Conservation (phyloP, 2,797 vertebrate genomes). For the Sebastolobus alascanus region DNA sequence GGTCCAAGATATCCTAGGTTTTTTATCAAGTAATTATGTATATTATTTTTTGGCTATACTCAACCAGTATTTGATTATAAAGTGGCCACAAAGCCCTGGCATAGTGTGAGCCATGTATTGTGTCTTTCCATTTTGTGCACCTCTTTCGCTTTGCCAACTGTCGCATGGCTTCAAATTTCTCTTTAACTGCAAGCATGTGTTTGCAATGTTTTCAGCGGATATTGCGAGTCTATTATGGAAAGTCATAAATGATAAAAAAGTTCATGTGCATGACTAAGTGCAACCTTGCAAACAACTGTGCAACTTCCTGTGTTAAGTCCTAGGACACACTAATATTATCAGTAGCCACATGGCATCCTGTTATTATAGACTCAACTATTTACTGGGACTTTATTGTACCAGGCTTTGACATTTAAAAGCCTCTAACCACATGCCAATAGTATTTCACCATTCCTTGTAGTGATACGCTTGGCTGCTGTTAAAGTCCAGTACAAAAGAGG, state of each 20-base stretch:
- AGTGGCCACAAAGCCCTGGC: background rate
- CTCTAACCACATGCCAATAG: slow-evolving; percentile 25
- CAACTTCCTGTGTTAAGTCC: slow-evolving; percentile 38
- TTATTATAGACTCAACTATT: slow-evolving; percentile 30
- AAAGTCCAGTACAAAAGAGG: background rate
- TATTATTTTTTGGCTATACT: background rate
- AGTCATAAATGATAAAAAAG: slow-evolving; percentile 56
- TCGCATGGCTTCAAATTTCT: slow-evolving; percentile 58
- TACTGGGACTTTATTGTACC: slow-evolving; percentile 22
- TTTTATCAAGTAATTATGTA: background rate
- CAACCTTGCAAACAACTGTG: slow-evolving; percentile 53
- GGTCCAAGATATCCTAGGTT: background rate
- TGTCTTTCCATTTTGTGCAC: slow-evolving; percentile 24
- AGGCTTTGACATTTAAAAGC: slow-evolving; percentile 56
- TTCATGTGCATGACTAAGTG: slow-evolving; percentile 42
- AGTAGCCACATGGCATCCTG: slow-evolving; percentile 20
- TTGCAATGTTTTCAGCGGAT: slow-evolving; percentile 42
- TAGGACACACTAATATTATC: slow-evolving; percentile 36
- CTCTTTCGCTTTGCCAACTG: slow-evolving; percentile 42
- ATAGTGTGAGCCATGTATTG: slow-evolving; percentile 11
- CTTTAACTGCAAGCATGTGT: slow-evolving; percentile 59
- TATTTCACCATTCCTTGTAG: background rate
- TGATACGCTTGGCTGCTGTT: background rate
- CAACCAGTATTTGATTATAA: background rate
- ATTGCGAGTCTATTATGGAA: slow-evolving; percentile 52